Evolutionary conservation across 2,888 invertebrate species (phyloP).

Genomic region (Oegoconia quadripuncta): DNA sequence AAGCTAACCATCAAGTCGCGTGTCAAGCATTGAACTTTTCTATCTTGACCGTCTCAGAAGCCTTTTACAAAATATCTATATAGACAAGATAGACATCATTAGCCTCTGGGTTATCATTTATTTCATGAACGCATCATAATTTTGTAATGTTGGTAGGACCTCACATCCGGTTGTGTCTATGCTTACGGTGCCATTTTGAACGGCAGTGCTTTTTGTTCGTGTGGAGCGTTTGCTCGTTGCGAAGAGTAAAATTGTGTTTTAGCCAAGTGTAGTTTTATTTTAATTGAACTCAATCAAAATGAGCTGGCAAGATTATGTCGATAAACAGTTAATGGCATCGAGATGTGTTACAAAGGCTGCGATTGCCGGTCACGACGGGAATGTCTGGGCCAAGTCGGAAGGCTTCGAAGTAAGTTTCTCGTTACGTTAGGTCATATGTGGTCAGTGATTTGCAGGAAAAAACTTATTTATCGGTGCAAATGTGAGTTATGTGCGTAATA

Average conservation of each 20-base stretch:
- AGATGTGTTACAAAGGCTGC: conserved; percentile 96
- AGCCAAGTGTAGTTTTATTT: conserved; percentile 76
- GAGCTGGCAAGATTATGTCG: conserved; percentile 99
- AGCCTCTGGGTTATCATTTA: background rate
- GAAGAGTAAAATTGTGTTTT: conserved; percentile 67
- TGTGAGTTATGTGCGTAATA: conserved; percentile 34
- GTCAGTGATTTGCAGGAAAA: conserved; percentile 40
- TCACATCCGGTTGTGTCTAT: conserved; percentile 65
- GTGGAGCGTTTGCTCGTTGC: conserved; percentile 78
- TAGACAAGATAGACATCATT: too few species aligned
- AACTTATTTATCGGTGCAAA: conserved; percentile 24
- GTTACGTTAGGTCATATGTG: conserved; percentile 45
- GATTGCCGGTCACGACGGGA: conserved; percentile 96
- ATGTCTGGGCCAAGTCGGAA: conserved; percentile 96
- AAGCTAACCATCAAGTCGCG: too few species aligned
- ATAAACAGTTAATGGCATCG: conserved; percentile 97
- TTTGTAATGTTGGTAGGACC: conserved; percentile 38
- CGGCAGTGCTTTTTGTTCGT: conserved; percentile 79
- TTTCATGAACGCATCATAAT: conserved; percentile 22
- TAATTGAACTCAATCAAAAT: conserved; percentile 82
- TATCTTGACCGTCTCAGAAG: too few species aligned
- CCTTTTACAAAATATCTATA: too few species aligned
- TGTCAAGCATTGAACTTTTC: too few species aligned
- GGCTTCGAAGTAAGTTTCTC: conserved; percentile 92
- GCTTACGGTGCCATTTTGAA: conserved; percentile 75